These are phyloP conservation scores for Drosophila nigricruria DNA, from an alignment of 2,888 invertebrate genomes.

Conservation along the genomic window DNA sequence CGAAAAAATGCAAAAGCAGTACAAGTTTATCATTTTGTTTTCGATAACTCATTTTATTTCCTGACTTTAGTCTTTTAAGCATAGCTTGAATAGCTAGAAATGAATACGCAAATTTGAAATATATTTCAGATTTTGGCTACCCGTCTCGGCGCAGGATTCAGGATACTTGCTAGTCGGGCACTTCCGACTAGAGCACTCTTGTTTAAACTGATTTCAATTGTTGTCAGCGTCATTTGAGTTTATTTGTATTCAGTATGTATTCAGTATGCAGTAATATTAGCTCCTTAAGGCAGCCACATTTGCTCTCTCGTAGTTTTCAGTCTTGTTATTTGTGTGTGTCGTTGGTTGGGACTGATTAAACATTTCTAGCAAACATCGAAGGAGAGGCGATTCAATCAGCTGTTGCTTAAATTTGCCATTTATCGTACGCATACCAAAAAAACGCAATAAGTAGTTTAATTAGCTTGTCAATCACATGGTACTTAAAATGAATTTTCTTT, in stretches of 20 bases:
- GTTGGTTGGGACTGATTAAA: background rate
- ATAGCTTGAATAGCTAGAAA: too few relatives aligned
- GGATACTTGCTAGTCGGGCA: background rate
- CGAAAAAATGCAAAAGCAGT: too few relatives aligned
- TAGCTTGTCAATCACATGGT: conserved; percentile 22
- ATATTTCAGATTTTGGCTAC: too few relatives aligned
- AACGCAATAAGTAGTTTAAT: conserved; percentile 11
- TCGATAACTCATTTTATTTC: too few relatives aligned
- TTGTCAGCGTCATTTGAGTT: background rate
- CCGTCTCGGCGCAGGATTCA: background rate
- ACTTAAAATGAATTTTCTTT: conserved; percentile 35
- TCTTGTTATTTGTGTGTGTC: background rate
- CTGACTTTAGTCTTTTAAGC: too few relatives aligned
- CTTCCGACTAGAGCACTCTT: background rate
- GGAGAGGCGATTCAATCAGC: background rate
- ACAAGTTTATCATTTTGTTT: too few relatives aligned
- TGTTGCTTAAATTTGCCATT: background rate
- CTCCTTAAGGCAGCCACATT: background rate
- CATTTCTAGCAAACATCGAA: background rate
- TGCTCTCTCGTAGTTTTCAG: background rate
- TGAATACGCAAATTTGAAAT: too few relatives aligned
- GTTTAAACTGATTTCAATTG: background rate
- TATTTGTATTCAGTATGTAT: background rate
- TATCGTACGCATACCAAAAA: background rate
- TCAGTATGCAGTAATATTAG: background rate